Base-by-base conservation (phyloP, 2,888 invertebrate species). In the Alloscopus bannaensis region DNA sequence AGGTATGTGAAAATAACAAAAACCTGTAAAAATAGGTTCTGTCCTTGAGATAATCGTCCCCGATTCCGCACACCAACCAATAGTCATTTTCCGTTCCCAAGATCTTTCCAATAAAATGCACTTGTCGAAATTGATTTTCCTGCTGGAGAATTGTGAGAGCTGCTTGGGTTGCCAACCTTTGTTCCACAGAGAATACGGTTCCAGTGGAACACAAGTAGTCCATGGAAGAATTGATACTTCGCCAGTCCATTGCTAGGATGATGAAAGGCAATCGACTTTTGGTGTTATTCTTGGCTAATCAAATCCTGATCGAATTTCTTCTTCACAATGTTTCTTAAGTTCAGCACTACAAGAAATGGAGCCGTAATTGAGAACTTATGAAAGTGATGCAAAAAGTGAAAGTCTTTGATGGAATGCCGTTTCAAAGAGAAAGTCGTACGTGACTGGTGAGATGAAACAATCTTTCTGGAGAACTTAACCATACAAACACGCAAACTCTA, bases 91-190 rank as follows among this genome's bases (percentile, higher is more conserved):
- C 92, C 0, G 91, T 89, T 0, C 94, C 96, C 83, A 92, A 91
- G 66, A 97, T 92, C 87, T 93, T 92, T 0, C 96, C 97, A 95
- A 96, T 96, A 87, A 96, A 95, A 87, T 93, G 95, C 68, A 95
- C 91, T 87, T 92, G 91, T 18, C 90, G 89, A 88, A 96, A 95
- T 88, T 95, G 95, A 88, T 96, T 95, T 87, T 96, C 95, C 83
- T 92, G 92, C 88, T 96, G 93, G 45, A 96, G 89, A 72, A 95
- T 89, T 0, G 93, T 90, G 3, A 97, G 89, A 0, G 96, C 94
- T 87, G 94, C 94, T 87, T 94, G 92, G 16, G 96, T 89, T 42
- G 88, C 87, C 36, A 89, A 71, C 80, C 93, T 91, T 86, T 94
- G 92, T 89, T 96, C 95, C 2, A 91, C 91, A 59, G 92, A 92